Conservation (phyloP, 2,888 invertebrate genomes). For the Leucania comma region DNA sequence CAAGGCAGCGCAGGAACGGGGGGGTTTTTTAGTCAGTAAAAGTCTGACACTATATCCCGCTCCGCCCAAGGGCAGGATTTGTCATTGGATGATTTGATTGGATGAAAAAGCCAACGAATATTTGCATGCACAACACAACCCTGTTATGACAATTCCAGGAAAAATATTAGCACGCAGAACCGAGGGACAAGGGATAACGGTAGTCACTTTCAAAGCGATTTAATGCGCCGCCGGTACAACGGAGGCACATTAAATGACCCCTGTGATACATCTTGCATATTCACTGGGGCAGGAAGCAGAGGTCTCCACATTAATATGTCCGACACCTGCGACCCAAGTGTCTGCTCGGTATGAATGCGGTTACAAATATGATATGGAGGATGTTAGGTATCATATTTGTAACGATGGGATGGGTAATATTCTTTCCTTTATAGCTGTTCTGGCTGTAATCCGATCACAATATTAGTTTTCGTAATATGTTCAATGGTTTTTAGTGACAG, state of each 20-base stretch:
- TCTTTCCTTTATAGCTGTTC: constrained; percentile 8
- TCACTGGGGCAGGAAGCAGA: constrained; percentile 66
- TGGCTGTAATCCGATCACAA: too few relatives aligned
- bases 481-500: too few relatives aligned
- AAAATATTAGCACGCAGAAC: constrained; percentile 12
- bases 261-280: constrained; percentile 80
- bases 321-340: constrained; percentile 62
- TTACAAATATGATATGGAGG: constrained; percentile 49
- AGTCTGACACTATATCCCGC: too few relatives aligned
- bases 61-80: too few relatives aligned
- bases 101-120: too few relatives aligned
- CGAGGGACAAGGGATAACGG: constrained; percentile 8
- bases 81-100: too few relatives aligned
- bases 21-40: too few relatives aligned
- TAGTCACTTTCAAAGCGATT: constrained; percentile 70
- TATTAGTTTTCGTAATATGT: too few relatives aligned
- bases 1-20: too few relatives aligned
- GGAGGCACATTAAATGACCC: constrained; percentile 72
- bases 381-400: constrained; percentile 7
- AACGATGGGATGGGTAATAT: constrained; percentile 1
- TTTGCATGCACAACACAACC: background rate
- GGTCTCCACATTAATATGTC: constrained; percentile 65
- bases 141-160: constrained; percentile 1
- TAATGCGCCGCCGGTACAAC: constrained; percentile 72
- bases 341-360: constrained; percentile 62